Base-by-base conservation (phyloP, 2,797 vertebrate genomes). In the Gorsachius magnificus region DNA sequence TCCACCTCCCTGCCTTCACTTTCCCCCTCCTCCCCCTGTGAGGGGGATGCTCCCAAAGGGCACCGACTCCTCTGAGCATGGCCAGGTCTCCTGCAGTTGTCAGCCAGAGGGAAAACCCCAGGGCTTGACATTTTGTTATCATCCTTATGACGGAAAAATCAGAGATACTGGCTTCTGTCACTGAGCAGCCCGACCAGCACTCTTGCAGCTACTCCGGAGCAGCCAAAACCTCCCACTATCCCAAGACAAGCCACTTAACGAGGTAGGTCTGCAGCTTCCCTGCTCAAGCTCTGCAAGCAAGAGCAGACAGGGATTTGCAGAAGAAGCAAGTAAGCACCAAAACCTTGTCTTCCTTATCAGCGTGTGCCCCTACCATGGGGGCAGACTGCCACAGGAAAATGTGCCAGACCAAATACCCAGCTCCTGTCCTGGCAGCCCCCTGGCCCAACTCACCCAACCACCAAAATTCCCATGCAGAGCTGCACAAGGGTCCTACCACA, bases 321-420 rank as follows among this genome's bases (percentile, higher is more conserved):
- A 57, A 46, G 31, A 51, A 65, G 33, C 4, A 74, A 88, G 38
- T 0, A 0, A 69, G 36, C 65, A 36, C n/a, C 45, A 56, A 54
- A 86, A 28, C 61, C 28, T 61, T 17, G 11, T 74, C 31, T 41
- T 53, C 29, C 33, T 56, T 10, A 16, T 13, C 35, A 68, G 12
- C 0, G 0, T 33, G 13, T 0, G 1, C 11, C 18, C 11, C 51
- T 66, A 7, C 2, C 0, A 2, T 3, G 6, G 11, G 5, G 8
- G 29, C 9, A 56, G 53, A 25, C 4, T 53, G 41, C 45, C 53
- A 36, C 12, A 48, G 28, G 22, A 71, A 75, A 50, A 33, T 1
- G 2, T 16, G 11, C 12, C 53, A 51, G 69, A 36, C 17, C 41
- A 58, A 81, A 53, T 16, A 41, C 31, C 21, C 65, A 29, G 15